Percentiles rank a stretch among this genome's conserved stretches.
These are phyloP conservation scores for Coenobita brevimanus DNA, from an alignment of 1,140 invertebrate species.

Conservation along the genomic window DNA sequence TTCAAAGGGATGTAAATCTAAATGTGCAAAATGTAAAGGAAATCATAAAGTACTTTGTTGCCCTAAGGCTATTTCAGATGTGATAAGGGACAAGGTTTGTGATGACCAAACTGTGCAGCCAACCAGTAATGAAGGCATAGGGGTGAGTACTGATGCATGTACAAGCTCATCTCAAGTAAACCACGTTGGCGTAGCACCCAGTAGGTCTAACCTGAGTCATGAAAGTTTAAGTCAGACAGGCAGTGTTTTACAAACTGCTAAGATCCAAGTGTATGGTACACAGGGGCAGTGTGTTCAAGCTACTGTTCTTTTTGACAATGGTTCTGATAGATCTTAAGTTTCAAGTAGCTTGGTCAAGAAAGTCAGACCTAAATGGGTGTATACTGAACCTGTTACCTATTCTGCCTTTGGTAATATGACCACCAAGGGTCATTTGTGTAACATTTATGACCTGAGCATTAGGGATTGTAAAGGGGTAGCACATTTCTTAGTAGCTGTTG, in stretches of 20 bases:
- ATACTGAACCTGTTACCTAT: background rate
- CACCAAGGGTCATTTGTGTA: background rate
- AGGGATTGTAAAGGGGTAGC: background rate
- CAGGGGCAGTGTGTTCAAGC: background rate
- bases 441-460: background rate
- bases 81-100: background rate
- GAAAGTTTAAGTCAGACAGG: too few relatives aligned
- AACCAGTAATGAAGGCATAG: background rate
- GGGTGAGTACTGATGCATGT: background rate
- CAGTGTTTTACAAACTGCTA: slow-evolving; percentile 6
- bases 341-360: background rate
- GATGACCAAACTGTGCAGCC: background rate
- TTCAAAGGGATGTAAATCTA: background rate
- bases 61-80: too few relatives aligned
- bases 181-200: background rate
- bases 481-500: background rate
- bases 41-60: too few relatives aligned
- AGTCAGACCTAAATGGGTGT: background rate
- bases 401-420: background rate
- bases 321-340: slow-evolving; percentile 20
- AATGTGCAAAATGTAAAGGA: background rate
- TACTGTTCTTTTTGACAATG: slow-evolving; percentile 4
- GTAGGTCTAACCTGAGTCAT: background rate
- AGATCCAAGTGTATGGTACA: background rate
- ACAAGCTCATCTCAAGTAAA: background rate